Evolutionary conservation across 2,797 vertebrate species (phyloP).

Genomic region (Artibeus jamaicensis): DNA sequence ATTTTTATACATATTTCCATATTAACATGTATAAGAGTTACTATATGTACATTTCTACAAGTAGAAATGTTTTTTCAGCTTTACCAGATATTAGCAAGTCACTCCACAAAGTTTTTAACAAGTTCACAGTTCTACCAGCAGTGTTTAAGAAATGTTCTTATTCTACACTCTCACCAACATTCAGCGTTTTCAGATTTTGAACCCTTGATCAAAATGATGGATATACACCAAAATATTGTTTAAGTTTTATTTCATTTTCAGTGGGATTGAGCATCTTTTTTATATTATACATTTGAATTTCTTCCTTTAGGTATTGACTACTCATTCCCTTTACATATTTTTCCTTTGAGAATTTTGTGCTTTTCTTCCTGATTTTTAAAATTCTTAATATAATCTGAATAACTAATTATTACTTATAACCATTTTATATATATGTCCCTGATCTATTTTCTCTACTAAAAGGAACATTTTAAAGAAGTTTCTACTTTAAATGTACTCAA

Average conservation of each 20-base stretch:
- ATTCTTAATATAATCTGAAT: not conserved
- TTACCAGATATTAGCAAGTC: not conserved
- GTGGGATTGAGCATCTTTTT: not conserved
- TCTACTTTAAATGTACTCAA: not conserved
- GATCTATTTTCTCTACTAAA: not conserved
- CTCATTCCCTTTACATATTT: not conserved
- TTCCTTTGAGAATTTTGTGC: not conserved
- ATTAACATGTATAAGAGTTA: not conserved
- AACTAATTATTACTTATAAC: not conserved
- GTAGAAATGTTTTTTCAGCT: not conserved
- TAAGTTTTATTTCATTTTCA: constrained; percentile 1
- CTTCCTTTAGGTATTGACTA: not conserved
- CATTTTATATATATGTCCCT: not conserved
- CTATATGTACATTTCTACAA: not conserved
- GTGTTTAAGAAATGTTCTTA: not conserved
- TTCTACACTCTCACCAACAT: not conserved
- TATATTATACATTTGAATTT: constrained; percentile 5
- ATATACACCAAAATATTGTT: not conserved
- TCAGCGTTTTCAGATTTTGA: not conserved
- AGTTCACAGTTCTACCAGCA: not conserved
- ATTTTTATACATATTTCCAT: not conserved
- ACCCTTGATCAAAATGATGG: not conserved
- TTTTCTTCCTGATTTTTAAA: not conserved
- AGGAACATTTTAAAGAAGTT: not conserved
- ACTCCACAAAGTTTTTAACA: not conserved